These are phyloP conservation scores for Salvelinus namaycush DNA, from an alignment of 2,113 vertebrate genomes.

Conservation along the genomic window DNA sequence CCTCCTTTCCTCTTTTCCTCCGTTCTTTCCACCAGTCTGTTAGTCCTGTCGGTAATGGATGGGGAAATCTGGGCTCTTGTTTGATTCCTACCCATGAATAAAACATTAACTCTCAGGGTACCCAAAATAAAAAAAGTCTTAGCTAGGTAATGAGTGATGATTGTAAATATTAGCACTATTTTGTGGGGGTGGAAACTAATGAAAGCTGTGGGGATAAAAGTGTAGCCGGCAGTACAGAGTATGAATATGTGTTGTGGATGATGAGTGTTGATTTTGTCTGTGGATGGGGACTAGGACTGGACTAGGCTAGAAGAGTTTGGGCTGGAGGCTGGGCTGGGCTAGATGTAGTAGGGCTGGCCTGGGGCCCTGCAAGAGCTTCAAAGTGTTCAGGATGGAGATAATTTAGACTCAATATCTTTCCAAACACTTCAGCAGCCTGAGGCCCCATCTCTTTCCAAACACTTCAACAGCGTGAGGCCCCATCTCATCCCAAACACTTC, in stretches of 20 bases:
- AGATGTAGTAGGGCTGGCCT: slow-evolving; percentile 23
- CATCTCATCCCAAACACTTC: slow-evolving; percentile 52
- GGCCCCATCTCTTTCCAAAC: too few relatives aligned
- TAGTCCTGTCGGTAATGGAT: slow-evolving; percentile 58
- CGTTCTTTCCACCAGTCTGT: slow-evolving; percentile 34
- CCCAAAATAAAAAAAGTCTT: slow-evolving; percentile 14
- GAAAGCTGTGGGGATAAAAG: slow-evolving; percentile 2
- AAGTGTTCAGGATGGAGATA: slow-evolving; percentile 30
- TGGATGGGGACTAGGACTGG: slow-evolving; percentile 12
- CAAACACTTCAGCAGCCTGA: slow-evolving; percentile 42
- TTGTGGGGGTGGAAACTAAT: slow-evolving; percentile 14
- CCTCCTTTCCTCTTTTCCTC: slow-evolving; percentile 3
- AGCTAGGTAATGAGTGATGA: slow-evolving; percentile 49
- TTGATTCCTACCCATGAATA: slow-evolving; percentile 62
- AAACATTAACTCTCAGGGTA: slow-evolving; percentile 44
- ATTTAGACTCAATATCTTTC: slow-evolving; percentile 48
- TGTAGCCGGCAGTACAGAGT: slow-evolving; percentile 32
- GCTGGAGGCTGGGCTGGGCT: background rate
- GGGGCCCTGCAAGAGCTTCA: slow-evolving; percentile 11
- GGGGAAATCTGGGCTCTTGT: slow-evolving; percentile 55
- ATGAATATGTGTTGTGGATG: background rate
- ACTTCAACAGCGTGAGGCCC: too few relatives aligned
- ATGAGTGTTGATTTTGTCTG: background rate
- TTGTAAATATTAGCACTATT: slow-evolving; percentile 45
- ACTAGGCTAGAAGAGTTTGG: background rate